phyloP scores from a whole-genome alignment of 2,113 vertebrate genomes.

The Etheostoma cragini region DNA sequence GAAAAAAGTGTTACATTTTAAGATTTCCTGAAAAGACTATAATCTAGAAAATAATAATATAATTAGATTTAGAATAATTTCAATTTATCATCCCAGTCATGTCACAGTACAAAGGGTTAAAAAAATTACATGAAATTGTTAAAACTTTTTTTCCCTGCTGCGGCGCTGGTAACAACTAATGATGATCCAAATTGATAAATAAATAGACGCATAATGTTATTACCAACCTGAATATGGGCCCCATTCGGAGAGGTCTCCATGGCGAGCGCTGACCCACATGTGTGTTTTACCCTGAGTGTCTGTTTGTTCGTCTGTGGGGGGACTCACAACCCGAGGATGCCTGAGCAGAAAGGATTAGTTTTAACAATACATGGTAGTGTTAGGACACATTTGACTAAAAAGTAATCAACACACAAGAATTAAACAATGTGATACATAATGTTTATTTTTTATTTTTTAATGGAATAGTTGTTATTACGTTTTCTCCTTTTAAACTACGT shows the following conservation, averaged over 20 bases:
- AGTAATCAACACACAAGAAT: neutral
- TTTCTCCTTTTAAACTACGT: neutral
- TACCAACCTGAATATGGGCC: conserved; percentile 80
- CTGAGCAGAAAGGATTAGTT: conserved; percentile 25
- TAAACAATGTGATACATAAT: too few species aligned
- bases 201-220: neutral
- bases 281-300: conserved; percentile 49
- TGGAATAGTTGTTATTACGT: neutral
- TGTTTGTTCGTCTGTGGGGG: neutral
- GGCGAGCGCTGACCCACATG: conserved; percentile 74
- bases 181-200: neutral
- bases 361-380: neutral
- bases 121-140: neutral
- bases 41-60: too few species aligned
- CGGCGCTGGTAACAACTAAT: neutral
- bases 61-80: neutral
- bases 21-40: neutral
- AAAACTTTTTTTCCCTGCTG: neutral
- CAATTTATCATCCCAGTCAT: neutral
- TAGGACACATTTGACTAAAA: neutral
- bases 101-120: neutral
- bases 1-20: neutral
- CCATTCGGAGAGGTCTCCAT: conserved; percentile 81
- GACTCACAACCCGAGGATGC: conserved; percentile 23
- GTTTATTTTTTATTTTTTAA: neutral